phyloP scores from a whole-genome alignment of 1,140 invertebrate species.

The Bombus pascuorum region DNA sequence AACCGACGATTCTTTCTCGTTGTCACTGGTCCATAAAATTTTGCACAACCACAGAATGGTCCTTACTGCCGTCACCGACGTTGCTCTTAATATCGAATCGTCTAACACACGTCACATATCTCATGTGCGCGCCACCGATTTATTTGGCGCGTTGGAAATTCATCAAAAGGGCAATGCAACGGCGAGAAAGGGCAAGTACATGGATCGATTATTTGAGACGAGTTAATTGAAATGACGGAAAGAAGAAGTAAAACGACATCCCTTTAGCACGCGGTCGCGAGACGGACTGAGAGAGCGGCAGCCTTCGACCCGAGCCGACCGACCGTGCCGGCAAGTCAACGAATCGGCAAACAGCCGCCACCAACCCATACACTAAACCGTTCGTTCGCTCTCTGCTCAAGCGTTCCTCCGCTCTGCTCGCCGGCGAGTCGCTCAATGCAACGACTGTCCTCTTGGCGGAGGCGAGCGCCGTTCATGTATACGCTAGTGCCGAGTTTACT shows the following conservation, averaged over 20 bases:
- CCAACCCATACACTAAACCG: slow-evolving; percentile 23
- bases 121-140: background rate
- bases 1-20: background rate
- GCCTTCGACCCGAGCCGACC: slow-evolving; percentile 40
- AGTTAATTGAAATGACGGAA: slow-evolving; percentile 2
- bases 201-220: background rate
- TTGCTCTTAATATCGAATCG: background rate
- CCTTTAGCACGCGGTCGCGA: slow-evolving; percentile 57
- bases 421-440: slow-evolving; percentile 40
- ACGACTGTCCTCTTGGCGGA: slow-evolving; percentile 34
- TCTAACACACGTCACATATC: slow-evolving; percentile 16
- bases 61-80: background rate
- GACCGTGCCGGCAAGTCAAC: slow-evolving; percentile 48
- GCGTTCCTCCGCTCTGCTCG: slow-evolving; percentile 6
- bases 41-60: background rate
- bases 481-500: background rate
- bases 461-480: slow-evolving; percentile 23
- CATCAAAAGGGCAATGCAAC: background rate
- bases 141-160: background rate
- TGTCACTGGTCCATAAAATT: slow-evolving; percentile 8
- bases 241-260: slow-evolving; percentile 28
- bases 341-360: slow-evolving; percentile 51
- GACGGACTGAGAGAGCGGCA: slow-evolving; percentile 61
- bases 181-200: background rate
- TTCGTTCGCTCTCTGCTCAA: background rate